Conservation (phyloP, 2,888 invertebrate genomes). For the Flexamia atlantica region DNA sequence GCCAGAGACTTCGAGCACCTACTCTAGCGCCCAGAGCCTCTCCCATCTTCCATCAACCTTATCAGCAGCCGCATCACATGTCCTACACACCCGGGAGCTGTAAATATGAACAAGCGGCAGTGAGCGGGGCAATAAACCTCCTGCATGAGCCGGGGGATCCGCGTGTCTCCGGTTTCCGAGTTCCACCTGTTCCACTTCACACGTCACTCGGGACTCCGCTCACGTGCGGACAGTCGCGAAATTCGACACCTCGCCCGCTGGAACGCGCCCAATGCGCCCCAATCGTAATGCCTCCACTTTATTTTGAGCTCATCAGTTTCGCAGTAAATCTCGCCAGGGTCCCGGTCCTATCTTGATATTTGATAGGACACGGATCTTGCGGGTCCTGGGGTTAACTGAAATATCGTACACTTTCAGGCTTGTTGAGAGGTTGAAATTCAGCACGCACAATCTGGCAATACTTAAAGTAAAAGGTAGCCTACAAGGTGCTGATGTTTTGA, state of each 20-base stretch:
- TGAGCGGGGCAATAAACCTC: background rate
- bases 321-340: conserved; percentile 6
- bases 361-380: background rate
- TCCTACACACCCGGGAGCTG: background rate
- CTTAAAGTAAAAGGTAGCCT: too few relatives aligned
- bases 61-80: too few relatives aligned
- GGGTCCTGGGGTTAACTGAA: too few relatives aligned
- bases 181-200: background rate
- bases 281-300: conserved; percentile 37
- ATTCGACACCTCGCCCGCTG: conserved; percentile 29
- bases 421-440: too few relatives aligned
- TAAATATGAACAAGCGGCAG: background rate
- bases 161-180: background rate
- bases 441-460: too few relatives aligned
- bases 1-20: too few relatives aligned
- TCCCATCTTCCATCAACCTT: too few relatives aligned
- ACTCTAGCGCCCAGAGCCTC: too few relatives aligned
- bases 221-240: conserved; percentile 43
- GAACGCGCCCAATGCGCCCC: conserved; percentile 10
- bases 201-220: background rate
- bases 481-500: too few relatives aligned
- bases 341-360: background rate
- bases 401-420: too few relatives aligned
- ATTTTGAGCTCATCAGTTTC: conserved; percentile 35
- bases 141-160: background rate